Evolutionary conservation across 2,113 vertebrate species (phyloP).

Genomic region (Acinonyx jubatus): DNA sequence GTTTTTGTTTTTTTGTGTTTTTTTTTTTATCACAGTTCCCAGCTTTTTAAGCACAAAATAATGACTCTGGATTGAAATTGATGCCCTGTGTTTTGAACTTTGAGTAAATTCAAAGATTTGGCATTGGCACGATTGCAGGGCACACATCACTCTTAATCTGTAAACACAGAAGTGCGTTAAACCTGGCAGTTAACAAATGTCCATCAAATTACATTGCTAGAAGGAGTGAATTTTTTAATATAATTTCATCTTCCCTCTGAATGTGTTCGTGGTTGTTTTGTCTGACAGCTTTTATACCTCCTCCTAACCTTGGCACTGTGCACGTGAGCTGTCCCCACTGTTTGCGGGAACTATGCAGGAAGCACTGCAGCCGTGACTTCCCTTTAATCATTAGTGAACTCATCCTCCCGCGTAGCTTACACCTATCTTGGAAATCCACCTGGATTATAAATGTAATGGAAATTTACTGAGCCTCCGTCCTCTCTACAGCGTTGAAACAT

Average conservation of each 20-base stretch:
- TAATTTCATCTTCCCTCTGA: slow-evolving; percentile 15
- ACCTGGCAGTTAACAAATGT: neutral
- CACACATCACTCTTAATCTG: neutral
- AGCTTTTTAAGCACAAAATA: slow-evolving; percentile 30
- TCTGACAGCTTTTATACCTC: neutral
- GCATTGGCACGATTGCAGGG: neutral
- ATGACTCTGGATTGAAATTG: neutral
- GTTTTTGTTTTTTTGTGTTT: neutral
- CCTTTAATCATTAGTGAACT: slow-evolving; percentile 7
- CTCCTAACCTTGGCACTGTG: neutral
- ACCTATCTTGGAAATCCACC: slow-evolving; percentile 62
- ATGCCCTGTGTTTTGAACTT: neutral
- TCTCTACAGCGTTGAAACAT: slow-evolving; percentile 25
- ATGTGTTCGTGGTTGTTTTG: neutral
- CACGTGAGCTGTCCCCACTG: neutral
- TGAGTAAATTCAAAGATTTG: neutral
- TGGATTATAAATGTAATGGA: slow-evolving; percentile 52
- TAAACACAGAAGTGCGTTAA: neutral
- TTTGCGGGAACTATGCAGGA: neutral
- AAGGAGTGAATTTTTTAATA: neutral
- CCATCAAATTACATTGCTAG: neutral
- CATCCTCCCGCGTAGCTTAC: slow-evolving; percentile 22
- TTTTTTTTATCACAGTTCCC: neutral
- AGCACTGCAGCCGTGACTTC: neutral
- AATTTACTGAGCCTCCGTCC: slow-evolving; percentile 24